Evolutionary conservation across 2,113 vertebrate genomes (phyloP).

Genomic region (Uria aalge): DNA sequence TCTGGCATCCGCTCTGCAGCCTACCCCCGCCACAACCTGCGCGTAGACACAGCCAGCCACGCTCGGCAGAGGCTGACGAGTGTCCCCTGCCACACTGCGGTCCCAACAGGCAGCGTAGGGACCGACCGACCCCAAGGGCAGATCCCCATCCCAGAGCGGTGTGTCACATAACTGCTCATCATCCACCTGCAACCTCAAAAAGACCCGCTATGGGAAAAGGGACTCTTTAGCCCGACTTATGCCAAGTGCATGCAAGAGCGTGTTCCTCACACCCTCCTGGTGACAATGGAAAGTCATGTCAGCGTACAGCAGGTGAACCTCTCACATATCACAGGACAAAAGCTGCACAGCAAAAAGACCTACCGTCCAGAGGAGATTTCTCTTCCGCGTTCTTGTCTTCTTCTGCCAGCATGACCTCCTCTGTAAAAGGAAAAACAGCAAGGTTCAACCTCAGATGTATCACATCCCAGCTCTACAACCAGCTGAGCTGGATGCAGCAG

Average conservation of each 20-base stretch:
- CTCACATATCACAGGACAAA: not conserved
- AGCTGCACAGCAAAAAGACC: constrained; percentile 7
- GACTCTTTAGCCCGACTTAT: not conserved
- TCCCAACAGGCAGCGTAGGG: not conserved
- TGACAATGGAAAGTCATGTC: not conserved
- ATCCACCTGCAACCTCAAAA: not conserved
- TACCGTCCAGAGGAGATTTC: constrained; percentile 92
- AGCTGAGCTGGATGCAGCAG: not conserved
- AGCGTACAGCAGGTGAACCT: not conserved
- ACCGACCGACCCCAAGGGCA: not conserved
- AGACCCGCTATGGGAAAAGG: not conserved
- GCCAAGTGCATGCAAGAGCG: not conserved
- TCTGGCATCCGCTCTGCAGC: not conserved
- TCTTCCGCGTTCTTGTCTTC: constrained; percentile 94
- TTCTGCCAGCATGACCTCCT: constrained; percentile 98
- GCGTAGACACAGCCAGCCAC: not conserved
- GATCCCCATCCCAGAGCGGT: not conserved
- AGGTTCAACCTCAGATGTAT: not conserved
- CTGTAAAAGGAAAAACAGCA: constrained; percentile 70
- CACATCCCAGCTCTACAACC: accelerated
- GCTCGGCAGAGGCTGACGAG: not conserved
- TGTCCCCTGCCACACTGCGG: not conserved
- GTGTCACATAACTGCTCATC: not conserved
- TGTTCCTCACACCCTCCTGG: not conserved
- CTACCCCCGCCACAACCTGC: not conserved